phyloP scores from a whole-genome alignment of 2,888 invertebrate species.

The Ochropleura leucogaster region DNA sequence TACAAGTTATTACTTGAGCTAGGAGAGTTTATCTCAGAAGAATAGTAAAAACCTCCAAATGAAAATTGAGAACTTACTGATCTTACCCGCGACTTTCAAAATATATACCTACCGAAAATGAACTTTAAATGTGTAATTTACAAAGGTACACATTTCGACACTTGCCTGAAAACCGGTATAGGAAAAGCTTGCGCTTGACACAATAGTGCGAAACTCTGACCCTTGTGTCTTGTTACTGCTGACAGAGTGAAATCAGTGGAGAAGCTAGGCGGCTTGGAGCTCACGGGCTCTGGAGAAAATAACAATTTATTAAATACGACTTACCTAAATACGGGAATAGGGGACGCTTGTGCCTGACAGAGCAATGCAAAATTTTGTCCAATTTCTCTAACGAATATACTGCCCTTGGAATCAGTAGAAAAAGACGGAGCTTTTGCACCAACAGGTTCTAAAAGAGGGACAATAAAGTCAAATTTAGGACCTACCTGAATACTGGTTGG shows the following conservation, averaged over 20 bases:
- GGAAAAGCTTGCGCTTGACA: slow-evolving; percentile 94
- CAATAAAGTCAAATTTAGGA: slow-evolving; percentile 59
- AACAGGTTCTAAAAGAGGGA: slow-evolving; percentile 89
- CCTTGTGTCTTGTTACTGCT: slow-evolving; percentile 90
- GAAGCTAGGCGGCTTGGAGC: slow-evolving; percentile 91
- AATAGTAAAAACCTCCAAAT: slow-evolving; percentile 1
- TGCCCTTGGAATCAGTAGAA: slow-evolving; percentile 92
- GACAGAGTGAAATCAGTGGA: slow-evolving; percentile 91
- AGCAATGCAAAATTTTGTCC: slow-evolving; percentile 91
- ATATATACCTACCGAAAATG: background rate
- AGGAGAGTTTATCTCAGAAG: slow-evolving; percentile 43
- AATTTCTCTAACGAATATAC: slow-evolving; percentile 91
- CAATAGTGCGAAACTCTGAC: slow-evolving; percentile 91
- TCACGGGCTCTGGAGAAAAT: slow-evolving; percentile 90
- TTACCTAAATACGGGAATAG: slow-evolving; percentile 92
- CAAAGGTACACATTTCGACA: slow-evolving; percentile 56
- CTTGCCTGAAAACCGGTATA: slow-evolving; percentile 93
- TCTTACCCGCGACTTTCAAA: background rate
- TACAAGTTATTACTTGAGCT: slow-evolving; percentile 48
- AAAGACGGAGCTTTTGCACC: slow-evolving; percentile 92
- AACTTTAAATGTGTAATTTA: slow-evolving; percentile 1
- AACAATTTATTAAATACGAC: slow-evolving; percentile 70
- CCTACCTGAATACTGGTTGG: slow-evolving; percentile 93
- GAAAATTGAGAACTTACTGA: background rate
- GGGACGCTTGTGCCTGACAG: slow-evolving; percentile 92